phyloP scores from a whole-genome alignment of 2,888 invertebrate species.

The Heliconius erato region DNA sequence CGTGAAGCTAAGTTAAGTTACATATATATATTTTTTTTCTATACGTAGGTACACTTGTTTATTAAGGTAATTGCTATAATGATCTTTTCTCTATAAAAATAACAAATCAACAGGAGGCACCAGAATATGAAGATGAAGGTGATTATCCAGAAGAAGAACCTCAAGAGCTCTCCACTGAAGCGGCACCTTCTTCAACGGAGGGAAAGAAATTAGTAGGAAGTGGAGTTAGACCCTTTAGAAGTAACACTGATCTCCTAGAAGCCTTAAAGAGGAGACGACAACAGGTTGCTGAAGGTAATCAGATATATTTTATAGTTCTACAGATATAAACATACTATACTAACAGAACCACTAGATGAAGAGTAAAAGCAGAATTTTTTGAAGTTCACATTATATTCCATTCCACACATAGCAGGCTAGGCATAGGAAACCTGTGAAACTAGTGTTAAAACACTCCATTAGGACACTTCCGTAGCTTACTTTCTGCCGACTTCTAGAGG shows the following conservation, averaged over 20 bases:
- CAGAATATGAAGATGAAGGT: conserved; percentile 86
- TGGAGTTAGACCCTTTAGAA: conserved; percentile 91
- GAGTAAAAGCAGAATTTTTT: not conserved
- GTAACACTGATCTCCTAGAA: conserved; percentile 91
- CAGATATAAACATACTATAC: not conserved
- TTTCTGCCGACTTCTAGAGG: too few relatives aligned
- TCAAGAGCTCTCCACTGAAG: conserved; percentile 84
- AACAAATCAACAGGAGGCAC: conserved; percentile 72
- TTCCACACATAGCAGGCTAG: too few relatives aligned
- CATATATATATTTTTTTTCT: not conserved
- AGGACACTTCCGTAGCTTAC: too few relatives aligned
- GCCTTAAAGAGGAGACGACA: conserved; percentile 90
- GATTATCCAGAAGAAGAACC: conserved; percentile 73
- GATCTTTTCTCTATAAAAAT: not conserved
- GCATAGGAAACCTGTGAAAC: too few relatives aligned
- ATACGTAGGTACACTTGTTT: not conserved
- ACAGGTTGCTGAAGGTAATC: conserved; percentile 87
- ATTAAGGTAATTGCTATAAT: not conserved
- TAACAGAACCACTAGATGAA: not conserved
- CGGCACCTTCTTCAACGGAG: conserved; percentile 87
- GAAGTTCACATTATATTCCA: too few relatives aligned
- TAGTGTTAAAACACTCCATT: too few relatives aligned
- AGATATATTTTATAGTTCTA: not conserved
- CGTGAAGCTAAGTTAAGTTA: too few relatives aligned
- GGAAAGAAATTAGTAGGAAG: conserved; percentile 88